phyloP scores from a whole-genome alignment of 1,140 invertebrate genomes.

The Conus betulinus region DNA sequence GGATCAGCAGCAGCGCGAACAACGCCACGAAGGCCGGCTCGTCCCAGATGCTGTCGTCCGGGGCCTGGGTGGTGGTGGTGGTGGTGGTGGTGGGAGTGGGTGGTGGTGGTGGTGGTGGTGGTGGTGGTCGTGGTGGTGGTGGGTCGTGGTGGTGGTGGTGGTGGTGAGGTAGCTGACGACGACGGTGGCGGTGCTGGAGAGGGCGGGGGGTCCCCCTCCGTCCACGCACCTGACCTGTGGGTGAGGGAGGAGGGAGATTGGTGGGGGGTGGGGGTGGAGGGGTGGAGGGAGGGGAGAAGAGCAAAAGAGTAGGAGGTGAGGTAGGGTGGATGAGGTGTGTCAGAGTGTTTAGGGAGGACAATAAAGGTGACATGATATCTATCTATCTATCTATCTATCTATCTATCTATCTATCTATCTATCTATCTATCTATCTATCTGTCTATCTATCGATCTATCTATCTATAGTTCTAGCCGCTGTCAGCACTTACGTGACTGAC shows the following conservation, averaged over 20 bases:
- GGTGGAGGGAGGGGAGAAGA: constrained; percentile 2
- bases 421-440: too few relatives aligned
- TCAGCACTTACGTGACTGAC: too few relatives aligned
- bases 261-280: too few relatives aligned
- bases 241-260: background rate
- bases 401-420: too few relatives aligned
- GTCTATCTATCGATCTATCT: too few relatives aligned
- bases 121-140: constrained; percentile 11
- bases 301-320: too few relatives aligned
- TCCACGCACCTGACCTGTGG: constrained; percentile 3
- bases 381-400: too few relatives aligned
- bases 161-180: background rate
- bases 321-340: too few relatives aligned
- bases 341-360: too few relatives aligned
- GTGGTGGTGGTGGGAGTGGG: constrained; percentile 21
- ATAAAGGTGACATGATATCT: too few relatives aligned
- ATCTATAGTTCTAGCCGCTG: too few relatives aligned
- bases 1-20: constrained; percentile 30
- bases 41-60: constrained; percentile 4
- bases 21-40: constrained; percentile 36
- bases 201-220: background rate
- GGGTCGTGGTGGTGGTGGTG: constrained; percentile 11
- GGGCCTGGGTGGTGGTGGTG: constrained; percentile 13
- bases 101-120: too few relatives aligned
- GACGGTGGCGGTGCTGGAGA: background rate